These are phyloP conservation scores for Apamea sordens DNA, from an alignment of 2,888 invertebrate genomes.

Conservation along the genomic window DNA sequence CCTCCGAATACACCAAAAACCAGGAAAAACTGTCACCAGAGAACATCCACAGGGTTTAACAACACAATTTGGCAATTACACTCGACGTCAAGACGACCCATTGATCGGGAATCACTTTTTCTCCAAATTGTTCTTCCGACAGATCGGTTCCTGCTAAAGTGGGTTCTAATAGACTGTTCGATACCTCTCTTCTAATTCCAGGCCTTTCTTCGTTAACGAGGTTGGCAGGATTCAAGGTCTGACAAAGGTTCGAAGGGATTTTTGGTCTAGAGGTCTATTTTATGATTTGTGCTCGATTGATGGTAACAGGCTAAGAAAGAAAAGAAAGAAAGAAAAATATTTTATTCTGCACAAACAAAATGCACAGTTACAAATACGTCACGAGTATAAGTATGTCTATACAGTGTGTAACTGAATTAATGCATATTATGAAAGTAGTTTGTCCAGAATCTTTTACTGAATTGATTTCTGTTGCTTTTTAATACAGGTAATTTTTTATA, in stretches of 20 bases:
- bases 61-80: constrained; percentile 55
- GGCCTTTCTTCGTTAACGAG: background rate
- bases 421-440: no score
- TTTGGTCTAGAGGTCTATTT: background rate
- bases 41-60: constrained; percentile 32
- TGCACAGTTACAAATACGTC: no score
- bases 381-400: no score
- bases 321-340: no score
- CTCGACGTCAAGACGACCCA: constrained; percentile 51
- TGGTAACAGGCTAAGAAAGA: no score
- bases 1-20: background rate
- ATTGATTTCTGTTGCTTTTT: no score
- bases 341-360: no score
- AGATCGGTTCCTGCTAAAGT: constrained; percentile 53
- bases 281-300: background rate
- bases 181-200: constrained; percentile 53
- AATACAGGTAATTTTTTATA: no score
- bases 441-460: no score
- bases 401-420: no score
- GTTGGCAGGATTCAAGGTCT: constrained; percentile 1
- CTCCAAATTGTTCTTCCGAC: constrained; percentile 58
- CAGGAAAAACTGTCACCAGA: constrained; percentile 8
- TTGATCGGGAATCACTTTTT: constrained; percentile 56
- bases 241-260: background rate
- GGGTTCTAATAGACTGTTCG: constrained; percentile 45